These are phyloP conservation scores for Criorhina ranunculi DNA, from an alignment of 2,888 invertebrate species.

Conservation along the genomic window DNA sequence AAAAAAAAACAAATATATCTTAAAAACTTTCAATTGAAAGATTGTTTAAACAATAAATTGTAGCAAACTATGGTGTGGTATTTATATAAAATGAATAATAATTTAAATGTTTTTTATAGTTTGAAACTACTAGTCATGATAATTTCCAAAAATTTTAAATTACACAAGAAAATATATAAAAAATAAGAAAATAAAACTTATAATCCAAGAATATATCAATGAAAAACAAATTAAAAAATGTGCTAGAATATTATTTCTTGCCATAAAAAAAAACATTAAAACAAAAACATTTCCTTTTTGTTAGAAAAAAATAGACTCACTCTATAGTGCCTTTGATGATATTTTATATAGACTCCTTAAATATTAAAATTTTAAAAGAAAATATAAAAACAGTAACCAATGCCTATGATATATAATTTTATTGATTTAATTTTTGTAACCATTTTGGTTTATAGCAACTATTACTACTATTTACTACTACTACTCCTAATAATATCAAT, in stretches of 20 bases:
- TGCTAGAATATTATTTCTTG: constrained; percentile 65
- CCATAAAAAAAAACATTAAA: constrained; percentile 48
- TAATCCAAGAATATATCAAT: constrained; percentile 16
- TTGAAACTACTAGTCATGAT: constrained; percentile 73
- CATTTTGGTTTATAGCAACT: constrained; percentile 28
- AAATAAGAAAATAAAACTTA: constrained; percentile 19
- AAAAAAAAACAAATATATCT: constrained; percentile 31
- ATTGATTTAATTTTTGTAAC: constrained; percentile 23
- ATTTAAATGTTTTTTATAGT: constrained; percentile 34
- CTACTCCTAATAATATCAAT: constrained; percentile 46
- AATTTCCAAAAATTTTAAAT: constrained; percentile 65
- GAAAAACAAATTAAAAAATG: constrained; percentile 8
- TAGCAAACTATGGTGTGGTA: constrained; percentile 66
- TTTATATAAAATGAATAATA: constrained; percentile 37
- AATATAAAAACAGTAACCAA: constrained; percentile 7
- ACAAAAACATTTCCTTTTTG: constrained; percentile 1
- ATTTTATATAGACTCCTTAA: constrained; percentile 59
- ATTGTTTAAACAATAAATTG: constrained; percentile 1
- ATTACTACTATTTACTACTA: constrained; percentile 25
- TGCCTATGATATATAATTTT: constrained; percentile 17
- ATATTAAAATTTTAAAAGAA: not conserved
- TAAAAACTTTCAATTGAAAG: constrained; percentile 21
- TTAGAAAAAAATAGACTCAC: constrained; percentile 43
- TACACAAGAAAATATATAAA: constrained; percentile 21
- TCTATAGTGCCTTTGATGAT: constrained; percentile 73